Conservation (phyloP, 2,888 invertebrate species). For the Tipula helvola region DNA sequence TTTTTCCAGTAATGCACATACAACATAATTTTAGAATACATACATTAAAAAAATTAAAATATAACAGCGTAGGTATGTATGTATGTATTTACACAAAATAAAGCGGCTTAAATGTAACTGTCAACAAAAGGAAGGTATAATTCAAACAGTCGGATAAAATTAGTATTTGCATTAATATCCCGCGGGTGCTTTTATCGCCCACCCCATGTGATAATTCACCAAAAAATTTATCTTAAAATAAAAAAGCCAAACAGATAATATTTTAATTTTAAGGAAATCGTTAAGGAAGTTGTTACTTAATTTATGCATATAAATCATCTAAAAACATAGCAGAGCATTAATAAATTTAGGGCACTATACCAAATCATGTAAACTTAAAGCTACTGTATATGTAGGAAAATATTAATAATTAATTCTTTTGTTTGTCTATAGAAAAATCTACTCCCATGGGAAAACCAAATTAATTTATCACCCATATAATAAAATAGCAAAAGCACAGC, state of each 20-base stretch:
- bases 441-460: background rate
- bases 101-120: background rate
- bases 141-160: background rate
- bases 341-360: background rate
- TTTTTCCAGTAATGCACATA: background rate
- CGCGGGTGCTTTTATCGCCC: background rate
- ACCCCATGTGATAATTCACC: background rate
- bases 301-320: background rate
- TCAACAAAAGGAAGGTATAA: background rate
- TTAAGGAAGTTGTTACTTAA: background rate
- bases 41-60: background rate
- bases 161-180: background rate
- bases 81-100: background rate
- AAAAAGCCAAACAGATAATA: background rate
- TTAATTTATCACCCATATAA: background rate
- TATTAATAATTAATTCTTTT: conserved; percentile 4
- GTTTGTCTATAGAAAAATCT: background rate
- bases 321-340: background rate
- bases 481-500: background rate
- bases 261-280: background rate
- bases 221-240: background rate
- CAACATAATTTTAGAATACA: too few relatives aligned
- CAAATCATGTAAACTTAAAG: background rate
- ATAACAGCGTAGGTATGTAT: background rate
- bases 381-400: background rate